Evolutionary conservation across 2,888 invertebrate species (phyloP).

Genomic region (Cheilosia pagana): DNA sequence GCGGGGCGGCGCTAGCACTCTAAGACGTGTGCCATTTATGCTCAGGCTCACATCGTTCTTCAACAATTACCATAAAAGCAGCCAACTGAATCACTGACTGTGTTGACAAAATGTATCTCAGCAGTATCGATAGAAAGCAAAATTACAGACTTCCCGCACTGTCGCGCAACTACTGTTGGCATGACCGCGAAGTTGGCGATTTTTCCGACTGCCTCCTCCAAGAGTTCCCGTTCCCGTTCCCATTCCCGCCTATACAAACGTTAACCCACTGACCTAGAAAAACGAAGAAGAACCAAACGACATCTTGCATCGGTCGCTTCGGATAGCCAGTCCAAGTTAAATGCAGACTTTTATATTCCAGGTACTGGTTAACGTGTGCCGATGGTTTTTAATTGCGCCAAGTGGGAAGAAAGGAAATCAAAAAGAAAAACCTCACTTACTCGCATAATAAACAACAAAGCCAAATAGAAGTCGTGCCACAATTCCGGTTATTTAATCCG

Average conservation of each 20-base stretch:
- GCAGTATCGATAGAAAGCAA: conserved; percentile 52
- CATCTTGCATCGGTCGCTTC: conserved; percentile 36
- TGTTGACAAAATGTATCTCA: conserved; percentile 37
- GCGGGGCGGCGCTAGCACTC: too few species aligned
- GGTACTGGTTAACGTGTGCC: conserved; percentile 7
- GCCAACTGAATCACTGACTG: too few species aligned
- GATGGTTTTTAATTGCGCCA: not conserved
- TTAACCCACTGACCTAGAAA: conserved; percentile 71
- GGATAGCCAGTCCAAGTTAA: conserved; percentile 16
- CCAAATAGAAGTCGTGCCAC: conserved; percentile 6
- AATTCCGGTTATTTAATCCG: conserved; percentile 50
- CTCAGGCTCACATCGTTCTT: too few species aligned
- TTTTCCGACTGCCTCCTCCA: conserved; percentile 16
- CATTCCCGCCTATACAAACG: too few species aligned
- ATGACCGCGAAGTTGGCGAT: conserved; percentile 56
- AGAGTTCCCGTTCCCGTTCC: conserved; percentile 11
- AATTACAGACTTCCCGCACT: conserved; percentile 49
- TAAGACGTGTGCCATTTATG: too few species aligned
- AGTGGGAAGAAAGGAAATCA: conserved; percentile 10
- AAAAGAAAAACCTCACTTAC: conserved; percentile 21
- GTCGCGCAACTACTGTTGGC: conserved; percentile 10
- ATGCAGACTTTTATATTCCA: conserved; percentile 20
- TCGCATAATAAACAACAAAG: not conserved
- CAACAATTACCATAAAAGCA: too few species aligned
- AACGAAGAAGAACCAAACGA: conserved; percentile 35